Evolutionary conservation across 2,888 invertebrate genomes (phyloP).

Genomic region (Perdita meconis): DNA sequence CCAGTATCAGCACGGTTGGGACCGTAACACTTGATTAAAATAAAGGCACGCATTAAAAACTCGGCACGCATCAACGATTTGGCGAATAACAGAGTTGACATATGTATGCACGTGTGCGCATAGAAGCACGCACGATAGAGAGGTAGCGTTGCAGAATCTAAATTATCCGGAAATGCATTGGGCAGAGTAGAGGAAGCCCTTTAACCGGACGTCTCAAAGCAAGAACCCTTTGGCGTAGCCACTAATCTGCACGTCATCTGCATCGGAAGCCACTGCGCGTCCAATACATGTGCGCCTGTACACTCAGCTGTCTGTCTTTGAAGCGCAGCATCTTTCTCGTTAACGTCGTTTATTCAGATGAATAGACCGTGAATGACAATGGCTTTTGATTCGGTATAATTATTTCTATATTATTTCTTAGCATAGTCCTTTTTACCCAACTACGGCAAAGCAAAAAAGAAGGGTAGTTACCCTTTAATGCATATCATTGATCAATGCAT

Average conservation of each 20-base stretch:
- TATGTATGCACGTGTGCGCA: conserved; percentile 44
- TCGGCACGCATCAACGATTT: conserved; percentile 4
- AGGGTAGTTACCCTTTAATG: no score
- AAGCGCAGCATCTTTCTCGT: conserved; percentile 15
- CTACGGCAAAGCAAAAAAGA: no score
- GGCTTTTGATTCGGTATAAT: no score
- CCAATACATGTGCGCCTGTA: conserved; percentile 33
- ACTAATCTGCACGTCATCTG: conserved; percentile 76
- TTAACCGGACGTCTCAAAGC: conserved; percentile 71
- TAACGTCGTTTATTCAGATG: neutral
- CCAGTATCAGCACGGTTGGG: no score
- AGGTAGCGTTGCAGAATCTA: conserved; percentile 60
- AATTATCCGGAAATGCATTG: conserved; percentile 74
- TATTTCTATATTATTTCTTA: no score
- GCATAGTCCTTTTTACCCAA: no score
- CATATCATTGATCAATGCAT: no score
- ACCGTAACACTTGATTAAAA: no score
- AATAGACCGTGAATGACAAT: no score
- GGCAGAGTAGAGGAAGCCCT: conserved; percentile 49
- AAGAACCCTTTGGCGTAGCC: conserved; percentile 69
- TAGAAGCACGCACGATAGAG: conserved; percentile 22
- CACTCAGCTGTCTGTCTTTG: conserved; percentile 11
- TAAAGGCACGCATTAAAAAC: no score
- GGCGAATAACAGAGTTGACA: conserved; percentile 32
- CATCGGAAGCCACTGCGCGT: conserved; percentile 65